Evolutionary conservation across 35 echinoderm and acorn worm species (phyloP), one percentile per base, ranked within the genome.

Genomic region (Nesometra sesokonis): DNA sequence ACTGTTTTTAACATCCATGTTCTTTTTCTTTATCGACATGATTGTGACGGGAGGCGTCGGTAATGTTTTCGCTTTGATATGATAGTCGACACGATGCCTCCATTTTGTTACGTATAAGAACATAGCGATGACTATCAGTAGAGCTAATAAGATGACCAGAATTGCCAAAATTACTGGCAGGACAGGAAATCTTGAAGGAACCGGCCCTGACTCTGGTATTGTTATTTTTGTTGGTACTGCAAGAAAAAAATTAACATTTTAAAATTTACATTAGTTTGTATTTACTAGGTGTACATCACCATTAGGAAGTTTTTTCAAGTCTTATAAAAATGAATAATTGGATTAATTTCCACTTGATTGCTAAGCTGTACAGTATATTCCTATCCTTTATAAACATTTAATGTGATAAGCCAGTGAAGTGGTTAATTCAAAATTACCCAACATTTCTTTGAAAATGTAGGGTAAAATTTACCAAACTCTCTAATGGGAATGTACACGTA

Each of bases 81-180:
- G 89, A 76, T 97, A 97, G 82, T 93, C 88, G 31, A 97, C 82
- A 46, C 91, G 84, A 78, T 97, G 94, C 37, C 91, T 86, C 32
- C 91, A 89, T 83, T 93, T 93, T 13, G 91, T 89, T 23, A 97
- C 87, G 17, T 90, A 82, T 33, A 97, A 86, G 5, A 97, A 88
- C 38, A 97, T 84, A 17, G 93, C 57, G 4, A 93, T 77, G 13
- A 97, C 77, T 7, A 97, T 91, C 36, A 89, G 85, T 81, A 89
- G 84, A 83, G 91, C 91, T 46, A 97, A 89, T 13, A 93, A 5
- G 39, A 97, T 89, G 46, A 85, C 91, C 27, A 93, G 81, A 34
- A 93, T 93, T 32, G 91, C 77, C 35, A 97, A 67, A 32, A 93
- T 47, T 31, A 91, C 88, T 0, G 94, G 83, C 21, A 87, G 29